Conservation (phyloP, 2,888 invertebrate species). For the Eupithecia vulgata region DNA sequence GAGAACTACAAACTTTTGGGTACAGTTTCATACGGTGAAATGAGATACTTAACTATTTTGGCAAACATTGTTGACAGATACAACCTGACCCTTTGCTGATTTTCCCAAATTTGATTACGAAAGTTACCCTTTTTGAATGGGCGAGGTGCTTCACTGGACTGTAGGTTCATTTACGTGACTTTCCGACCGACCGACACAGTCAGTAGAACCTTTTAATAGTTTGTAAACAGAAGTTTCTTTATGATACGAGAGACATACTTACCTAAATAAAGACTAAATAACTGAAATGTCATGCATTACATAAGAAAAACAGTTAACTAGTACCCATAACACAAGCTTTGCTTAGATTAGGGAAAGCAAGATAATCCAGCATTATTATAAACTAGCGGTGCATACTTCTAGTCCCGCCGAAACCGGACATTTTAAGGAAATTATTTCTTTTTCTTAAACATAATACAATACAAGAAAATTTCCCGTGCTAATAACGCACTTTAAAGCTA, state of each 20-base stretch:
- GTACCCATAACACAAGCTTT: not conserved
- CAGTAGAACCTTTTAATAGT: not conserved
- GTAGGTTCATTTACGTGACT: conserved; percentile 22
- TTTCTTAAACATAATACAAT: too few relatives aligned
- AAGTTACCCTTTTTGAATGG: conserved; percentile 31
- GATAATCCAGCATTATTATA: not conserved
- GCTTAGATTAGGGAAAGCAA: not conserved
- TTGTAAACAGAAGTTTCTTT: not conserved
- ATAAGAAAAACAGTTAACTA: not conserved
- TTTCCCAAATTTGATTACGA: conserved; percentile 26
- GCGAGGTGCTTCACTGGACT: conserved; percentile 20
- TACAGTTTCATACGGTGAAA: conserved; percentile 32
- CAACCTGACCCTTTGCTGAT: conserved; percentile 31
- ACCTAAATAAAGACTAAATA: not conserved
- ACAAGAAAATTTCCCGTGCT: too few relatives aligned
- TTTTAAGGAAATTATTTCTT: too few relatives aligned
- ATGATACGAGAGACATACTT: not conserved
- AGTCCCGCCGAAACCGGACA: too few relatives aligned
- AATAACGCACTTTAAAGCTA: too few relatives aligned
- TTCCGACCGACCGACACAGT: not conserved
- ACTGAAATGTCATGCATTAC: not conserved
- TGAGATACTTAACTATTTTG: conserved; percentile 32
- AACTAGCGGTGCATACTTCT: too few relatives aligned
- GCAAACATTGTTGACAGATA: conserved; percentile 30
- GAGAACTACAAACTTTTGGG: conserved; percentile 42